Evolutionary conservation across 1,140 invertebrate genomes (phyloP).

Genomic region (Drosophila saltans): DNA sequence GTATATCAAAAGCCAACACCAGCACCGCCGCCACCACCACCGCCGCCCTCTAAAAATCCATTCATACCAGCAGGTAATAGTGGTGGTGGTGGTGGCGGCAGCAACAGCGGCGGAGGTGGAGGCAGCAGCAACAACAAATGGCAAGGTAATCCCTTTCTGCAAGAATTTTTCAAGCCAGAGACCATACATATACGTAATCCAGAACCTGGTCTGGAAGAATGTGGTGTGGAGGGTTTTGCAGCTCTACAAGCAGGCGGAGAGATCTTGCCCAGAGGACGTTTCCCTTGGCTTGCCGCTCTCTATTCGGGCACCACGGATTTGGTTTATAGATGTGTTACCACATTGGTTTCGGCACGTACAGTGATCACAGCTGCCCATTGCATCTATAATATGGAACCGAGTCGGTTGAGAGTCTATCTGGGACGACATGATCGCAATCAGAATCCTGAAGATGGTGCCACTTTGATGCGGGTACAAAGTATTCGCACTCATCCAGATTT

Average conservation of each 20-base stretch:
- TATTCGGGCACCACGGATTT: constrained; percentile 73
- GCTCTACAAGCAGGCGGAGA: constrained; percentile 84
- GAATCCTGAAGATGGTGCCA: constrained; percentile 53
- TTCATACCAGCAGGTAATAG: too few species aligned
- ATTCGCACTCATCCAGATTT: constrained; percentile 65
- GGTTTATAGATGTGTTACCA: constrained; percentile 57
- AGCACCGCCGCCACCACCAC: neutral
- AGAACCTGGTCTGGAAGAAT: constrained; percentile 14
- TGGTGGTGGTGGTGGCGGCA: neutral
- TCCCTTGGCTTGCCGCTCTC: constrained; percentile 88
- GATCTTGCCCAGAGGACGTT: constrained; percentile 85
- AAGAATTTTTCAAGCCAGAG: neutral
- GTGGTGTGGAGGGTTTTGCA: constrained; percentile 53
- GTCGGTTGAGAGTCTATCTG: constrained; percentile 53
- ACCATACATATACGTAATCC: neutral
- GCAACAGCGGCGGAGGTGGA: neutral
- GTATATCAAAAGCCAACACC: neutral
- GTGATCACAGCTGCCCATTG: constrained; percentile 75
- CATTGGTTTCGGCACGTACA: constrained; percentile 55
- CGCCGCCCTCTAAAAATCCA: neutral
- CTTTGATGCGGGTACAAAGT: constrained; percentile 33
- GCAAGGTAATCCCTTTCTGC: constrained; percentile 45
- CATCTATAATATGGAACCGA: constrained; percentile 34
- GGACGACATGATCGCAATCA: constrained; percentile 61
- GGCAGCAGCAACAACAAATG: neutral